Conservation (phyloP, 1,140 invertebrate species). For the Dreissena rostriformis region DNA sequence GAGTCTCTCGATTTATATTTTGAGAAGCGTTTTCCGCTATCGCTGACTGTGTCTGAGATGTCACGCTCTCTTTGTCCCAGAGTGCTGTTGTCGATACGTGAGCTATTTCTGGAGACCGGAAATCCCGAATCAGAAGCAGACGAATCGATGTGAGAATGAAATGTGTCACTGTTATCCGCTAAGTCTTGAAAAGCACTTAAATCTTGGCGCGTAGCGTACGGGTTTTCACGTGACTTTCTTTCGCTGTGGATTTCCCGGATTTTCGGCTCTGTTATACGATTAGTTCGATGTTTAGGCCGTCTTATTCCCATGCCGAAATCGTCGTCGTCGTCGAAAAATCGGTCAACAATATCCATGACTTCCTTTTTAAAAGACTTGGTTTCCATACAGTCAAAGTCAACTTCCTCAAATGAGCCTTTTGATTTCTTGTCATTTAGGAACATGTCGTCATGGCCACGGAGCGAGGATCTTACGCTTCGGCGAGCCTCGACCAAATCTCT, state of each 20-base stretch:
- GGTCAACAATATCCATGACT: slow-evolving; percentile 44
- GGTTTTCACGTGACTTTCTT: not conserved
- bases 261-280: too few relatives aligned
- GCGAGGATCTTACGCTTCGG: slow-evolving; percentile 1
- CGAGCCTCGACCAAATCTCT: slow-evolving; percentile 16
- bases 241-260: too few relatives aligned
- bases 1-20: too few relatives aligned
- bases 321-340: slow-evolving; percentile 50
- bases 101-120: not conserved
- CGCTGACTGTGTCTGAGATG: slow-evolving; percentile 39
- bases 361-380: slow-evolving; percentile 29
- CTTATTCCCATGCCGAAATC: slow-evolving; percentile 13
- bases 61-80: not conserved
- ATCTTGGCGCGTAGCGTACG: slow-evolving; percentile 30
- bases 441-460: slow-evolving; percentile 31
- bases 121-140: slow-evolving; percentile 42
- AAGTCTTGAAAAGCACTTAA: slow-evolving; percentile 7
- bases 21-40: slow-evolving; percentile 4
- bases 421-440: not conserved
- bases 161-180: not conserved
- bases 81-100: too few relatives aligned
- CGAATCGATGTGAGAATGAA: slow-evolving; percentile 6
- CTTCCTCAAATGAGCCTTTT: not conserved
- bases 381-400: slow-evolving; percentile 3
- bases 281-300: not conserved